Percentiles rank a stretch among this genome's conserved stretches.
Conservation (phyloP, 2,113 vertebrate species). For the Colinus virginianus region DNA sequence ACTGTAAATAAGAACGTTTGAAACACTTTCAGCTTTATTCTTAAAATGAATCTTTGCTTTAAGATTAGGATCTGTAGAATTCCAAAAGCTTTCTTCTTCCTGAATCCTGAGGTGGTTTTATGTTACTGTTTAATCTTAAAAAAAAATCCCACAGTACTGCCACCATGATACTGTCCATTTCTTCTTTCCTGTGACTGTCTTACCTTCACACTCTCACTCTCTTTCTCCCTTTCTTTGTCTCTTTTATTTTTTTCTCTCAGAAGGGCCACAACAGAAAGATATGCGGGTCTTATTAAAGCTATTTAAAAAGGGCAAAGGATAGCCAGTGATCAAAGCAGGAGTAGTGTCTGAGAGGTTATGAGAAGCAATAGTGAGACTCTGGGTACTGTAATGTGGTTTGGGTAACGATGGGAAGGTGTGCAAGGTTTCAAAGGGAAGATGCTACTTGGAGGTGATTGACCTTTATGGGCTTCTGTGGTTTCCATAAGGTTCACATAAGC, state of each 20-base stretch:
- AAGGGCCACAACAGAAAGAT: neutral
- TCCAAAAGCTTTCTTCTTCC: neutral
- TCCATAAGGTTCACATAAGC: slow-evolving; percentile 51
- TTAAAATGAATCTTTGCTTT: neutral
- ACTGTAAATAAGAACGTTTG: neutral
- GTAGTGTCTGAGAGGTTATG: neutral
- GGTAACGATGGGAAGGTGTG: neutral
- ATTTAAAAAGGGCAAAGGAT: neutral
- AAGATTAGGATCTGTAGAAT: neutral
- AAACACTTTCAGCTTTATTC: neutral
- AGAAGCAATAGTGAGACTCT: neutral
- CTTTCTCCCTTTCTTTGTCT: neutral
- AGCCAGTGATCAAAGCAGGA: neutral
- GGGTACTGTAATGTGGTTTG: neutral
- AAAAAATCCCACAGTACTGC: neutral
- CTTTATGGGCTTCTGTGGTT: neutral
- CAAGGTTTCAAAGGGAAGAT: slow-evolving; percentile 18
- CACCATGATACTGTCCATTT: neutral
- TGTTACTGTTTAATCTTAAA: neutral
- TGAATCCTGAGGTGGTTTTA: neutral
- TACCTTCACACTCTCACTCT: neutral
- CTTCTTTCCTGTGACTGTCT: neutral
- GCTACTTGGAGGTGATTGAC: neutral
- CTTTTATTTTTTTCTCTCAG: neutral
- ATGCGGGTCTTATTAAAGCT: neutral